Conservation (phyloP, 2,113 vertebrate genomes). For the Colius striatus region DNA sequence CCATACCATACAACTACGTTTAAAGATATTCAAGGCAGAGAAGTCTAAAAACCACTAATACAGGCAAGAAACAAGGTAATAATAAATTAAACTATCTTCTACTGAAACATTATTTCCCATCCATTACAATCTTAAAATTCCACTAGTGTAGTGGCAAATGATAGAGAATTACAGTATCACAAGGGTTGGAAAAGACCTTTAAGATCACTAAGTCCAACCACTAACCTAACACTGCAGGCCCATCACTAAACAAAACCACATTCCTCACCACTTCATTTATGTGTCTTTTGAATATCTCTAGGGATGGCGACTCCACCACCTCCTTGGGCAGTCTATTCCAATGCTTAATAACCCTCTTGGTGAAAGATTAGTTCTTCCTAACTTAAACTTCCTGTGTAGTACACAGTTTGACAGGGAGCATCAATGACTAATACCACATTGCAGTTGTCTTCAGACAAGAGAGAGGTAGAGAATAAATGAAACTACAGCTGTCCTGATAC, state of each 20-base stretch:
- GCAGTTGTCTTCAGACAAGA: background rate
- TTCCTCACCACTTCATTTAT: too few species aligned
- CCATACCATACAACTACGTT: background rate
- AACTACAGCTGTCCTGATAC: background rate
- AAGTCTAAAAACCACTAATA: background rate
- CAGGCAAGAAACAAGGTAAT: background rate
- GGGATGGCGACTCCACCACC: too few species aligned
- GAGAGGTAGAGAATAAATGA: background rate
- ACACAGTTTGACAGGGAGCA: background rate
- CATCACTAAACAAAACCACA: too few species aligned
- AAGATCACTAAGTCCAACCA: too few species aligned
- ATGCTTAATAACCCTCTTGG: too few species aligned
- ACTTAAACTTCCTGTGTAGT: too few species aligned
- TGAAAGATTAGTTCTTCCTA: too few species aligned
- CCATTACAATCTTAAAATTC: background rate
- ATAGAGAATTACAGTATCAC: too few species aligned
- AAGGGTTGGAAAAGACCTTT: too few species aligned
- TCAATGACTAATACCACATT: background rate
- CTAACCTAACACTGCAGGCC: too few species aligned
- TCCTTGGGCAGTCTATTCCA: too few species aligned
- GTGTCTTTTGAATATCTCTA: too few species aligned
- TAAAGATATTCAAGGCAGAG: background rate
- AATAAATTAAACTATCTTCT: background rate
- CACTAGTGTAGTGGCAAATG: background rate
- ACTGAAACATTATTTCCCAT: background rate